These are phyloP conservation scores for Papilio polytes DNA, from an alignment of 1,140 invertebrate genomes.

Conservation along the genomic window DNA sequence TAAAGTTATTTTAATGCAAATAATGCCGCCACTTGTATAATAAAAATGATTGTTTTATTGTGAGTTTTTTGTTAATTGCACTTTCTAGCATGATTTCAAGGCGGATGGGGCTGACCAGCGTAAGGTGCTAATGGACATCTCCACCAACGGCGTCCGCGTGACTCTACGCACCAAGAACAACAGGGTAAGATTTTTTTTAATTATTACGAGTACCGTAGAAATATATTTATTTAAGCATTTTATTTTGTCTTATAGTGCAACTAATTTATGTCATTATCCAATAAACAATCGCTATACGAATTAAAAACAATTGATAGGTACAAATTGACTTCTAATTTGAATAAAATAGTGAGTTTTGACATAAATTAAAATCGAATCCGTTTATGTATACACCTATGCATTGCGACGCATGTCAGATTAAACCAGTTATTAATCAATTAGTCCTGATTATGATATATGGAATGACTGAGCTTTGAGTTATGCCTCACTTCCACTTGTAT, in stretches of 20 bases:
- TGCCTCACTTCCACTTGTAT: neutral
- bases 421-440: neutral
- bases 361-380: no score
- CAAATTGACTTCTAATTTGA: no score
- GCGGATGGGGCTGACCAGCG: slow-evolving; percentile 98
- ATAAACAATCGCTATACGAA: no score
- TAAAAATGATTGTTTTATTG: no score
- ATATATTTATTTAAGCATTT: neutral
- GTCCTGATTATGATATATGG: neutral
- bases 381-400: no score
- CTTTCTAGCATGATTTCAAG: slow-evolving; percentile 97
- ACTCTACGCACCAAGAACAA: slow-evolving; percentile 84
- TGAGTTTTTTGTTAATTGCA: no score
- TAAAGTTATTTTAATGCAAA: no score
- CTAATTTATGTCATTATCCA: no score
- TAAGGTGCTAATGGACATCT: slow-evolving; percentile 97
- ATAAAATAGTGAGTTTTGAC: no score
- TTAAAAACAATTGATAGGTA: no score
- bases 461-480: neutral
- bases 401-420: neutral
- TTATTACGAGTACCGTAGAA: neutral
- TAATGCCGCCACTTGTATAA: no score
- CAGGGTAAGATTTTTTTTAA: slow-evolving; percentile 51
- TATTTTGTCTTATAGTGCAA: no score
- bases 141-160: slow-evolving; percentile 96